These are phyloP conservation scores for Calephelis perditalis DNA, from an alignment of 2,888 invertebrate species.

Conservation along the genomic window DNA sequence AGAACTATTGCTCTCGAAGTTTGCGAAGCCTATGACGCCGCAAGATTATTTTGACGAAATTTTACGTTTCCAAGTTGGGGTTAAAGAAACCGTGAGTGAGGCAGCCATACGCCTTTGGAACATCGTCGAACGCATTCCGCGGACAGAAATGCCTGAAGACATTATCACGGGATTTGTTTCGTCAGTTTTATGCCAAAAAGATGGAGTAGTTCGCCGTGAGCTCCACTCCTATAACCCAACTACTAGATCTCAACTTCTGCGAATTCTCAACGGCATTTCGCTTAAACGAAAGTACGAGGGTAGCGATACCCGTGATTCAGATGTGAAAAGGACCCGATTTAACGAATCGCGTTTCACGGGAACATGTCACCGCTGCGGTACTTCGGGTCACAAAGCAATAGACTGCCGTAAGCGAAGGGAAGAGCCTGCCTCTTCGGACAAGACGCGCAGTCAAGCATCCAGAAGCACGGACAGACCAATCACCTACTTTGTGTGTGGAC, in stretches of 20 bases:
- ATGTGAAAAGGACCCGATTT: background rate
- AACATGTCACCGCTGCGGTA: background rate
- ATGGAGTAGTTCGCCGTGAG: conserved; percentile 19
- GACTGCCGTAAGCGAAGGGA: background rate
- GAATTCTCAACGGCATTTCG: conserved; percentile 15
- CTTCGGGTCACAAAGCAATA: background rate
- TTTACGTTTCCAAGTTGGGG: conserved; percentile 14
- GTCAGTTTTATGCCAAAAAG: conserved; percentile 17
- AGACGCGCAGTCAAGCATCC: background rate
- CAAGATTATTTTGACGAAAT: conserved; percentile 23
- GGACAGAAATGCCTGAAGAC: conserved; percentile 16
- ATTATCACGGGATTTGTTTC: conserved; percentile 18
- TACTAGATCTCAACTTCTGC: conserved; percentile 17
- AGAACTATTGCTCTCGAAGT: conserved; percentile 16
- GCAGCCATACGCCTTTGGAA: conserved; percentile 21
- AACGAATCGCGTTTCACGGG: background rate
- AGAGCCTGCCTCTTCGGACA: background rate
- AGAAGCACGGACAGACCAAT: background rate
- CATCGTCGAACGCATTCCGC: conserved; percentile 16
- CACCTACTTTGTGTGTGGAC: background rate
- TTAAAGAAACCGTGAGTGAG: conserved; percentile 18
- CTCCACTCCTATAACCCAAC: conserved; percentile 18
- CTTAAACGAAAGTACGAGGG: conserved; percentile 15
- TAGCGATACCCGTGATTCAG: background rate
- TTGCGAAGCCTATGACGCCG: conserved; percentile 21